Evolutionary conservation across 2,113 vertebrate species (phyloP).

Genomic region (Apodemus sylvaticus): DNA sequence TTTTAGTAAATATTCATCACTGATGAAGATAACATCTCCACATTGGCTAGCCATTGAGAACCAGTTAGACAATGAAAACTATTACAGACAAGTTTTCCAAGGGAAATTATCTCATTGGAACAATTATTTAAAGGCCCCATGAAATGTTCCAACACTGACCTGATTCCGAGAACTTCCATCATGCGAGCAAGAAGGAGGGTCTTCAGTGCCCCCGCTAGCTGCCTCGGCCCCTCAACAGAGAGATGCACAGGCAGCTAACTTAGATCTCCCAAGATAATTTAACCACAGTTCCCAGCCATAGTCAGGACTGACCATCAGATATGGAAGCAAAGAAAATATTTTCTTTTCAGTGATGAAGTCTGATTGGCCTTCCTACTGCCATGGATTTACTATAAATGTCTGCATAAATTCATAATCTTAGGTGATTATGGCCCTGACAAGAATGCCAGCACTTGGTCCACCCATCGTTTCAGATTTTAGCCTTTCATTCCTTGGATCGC

Average conservation of each 20-base stretch:
- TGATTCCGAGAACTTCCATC: constrained; percentile 28
- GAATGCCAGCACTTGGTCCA: not conserved
- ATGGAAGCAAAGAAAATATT: not conserved
- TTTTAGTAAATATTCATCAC: constrained; percentile 57
- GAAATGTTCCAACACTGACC: not conserved
- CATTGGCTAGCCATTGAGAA: constrained; percentile 26
- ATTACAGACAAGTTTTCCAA: constrained; percentile 47
- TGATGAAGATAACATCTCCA: constrained; percentile 62
- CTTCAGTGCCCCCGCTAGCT: not conserved
- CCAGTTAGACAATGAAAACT: constrained; percentile 58
- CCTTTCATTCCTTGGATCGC: not conserved
- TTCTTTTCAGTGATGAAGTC: not conserved
- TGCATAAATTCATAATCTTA: not conserved
- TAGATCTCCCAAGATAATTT: not conserved
- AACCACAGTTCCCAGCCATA: not conserved
- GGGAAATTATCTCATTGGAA: constrained; percentile 65
- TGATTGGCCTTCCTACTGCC: not conserved
- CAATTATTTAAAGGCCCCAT: not conserved
- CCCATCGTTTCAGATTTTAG: not conserved
- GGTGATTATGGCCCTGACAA: not conserved
- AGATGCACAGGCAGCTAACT: not conserved
- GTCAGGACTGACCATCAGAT: not conserved
- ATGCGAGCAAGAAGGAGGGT: not conserved
- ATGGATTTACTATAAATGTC: not conserved
- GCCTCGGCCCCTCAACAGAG: not conserved